Conservation (phyloP, 2,113 vertebrate species). For the Mystacornis crossleyi region DNA sequence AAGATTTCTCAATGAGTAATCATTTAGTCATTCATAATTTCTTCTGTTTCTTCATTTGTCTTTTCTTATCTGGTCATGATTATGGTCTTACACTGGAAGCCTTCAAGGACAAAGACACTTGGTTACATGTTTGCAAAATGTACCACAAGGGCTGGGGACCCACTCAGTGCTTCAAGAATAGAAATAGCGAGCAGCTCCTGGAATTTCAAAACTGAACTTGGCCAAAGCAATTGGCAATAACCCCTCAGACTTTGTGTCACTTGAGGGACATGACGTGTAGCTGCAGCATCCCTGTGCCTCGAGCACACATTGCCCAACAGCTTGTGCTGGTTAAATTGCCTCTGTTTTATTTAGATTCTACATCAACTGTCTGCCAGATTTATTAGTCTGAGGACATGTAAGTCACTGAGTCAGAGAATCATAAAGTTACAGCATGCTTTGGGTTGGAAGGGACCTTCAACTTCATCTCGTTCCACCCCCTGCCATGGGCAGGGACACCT, state of each 20-base stretch:
- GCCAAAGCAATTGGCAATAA: not conserved
- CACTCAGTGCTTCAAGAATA: not conserved
- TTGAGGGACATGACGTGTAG: not conserved
- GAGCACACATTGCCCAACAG: not conserved
- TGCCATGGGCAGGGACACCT: not conserved
- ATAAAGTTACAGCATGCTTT: not conserved
- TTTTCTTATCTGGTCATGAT: not conserved
- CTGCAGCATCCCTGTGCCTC: not conserved
- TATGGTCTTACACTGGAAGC: not conserved
- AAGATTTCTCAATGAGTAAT: not conserved
- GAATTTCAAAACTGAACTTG: not conserved
- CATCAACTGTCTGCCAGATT: not conserved
- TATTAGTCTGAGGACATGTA: not conserved
- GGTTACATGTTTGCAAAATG: not conserved
- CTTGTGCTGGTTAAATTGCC: constrained; percentile 22
- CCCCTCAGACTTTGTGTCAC: not conserved
- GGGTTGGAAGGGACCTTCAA: not conserved
- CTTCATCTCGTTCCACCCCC: accelerated
- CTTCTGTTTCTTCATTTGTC: not conserved
- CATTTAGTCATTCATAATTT: not conserved
- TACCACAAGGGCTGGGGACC: not conserved
- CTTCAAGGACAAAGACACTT: not conserved
- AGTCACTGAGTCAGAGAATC: not conserved
- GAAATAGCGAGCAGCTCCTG: not conserved
- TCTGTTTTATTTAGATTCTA: not conserved